phyloP scores from a whole-genome alignment of 2,797 vertebrate genomes.

The Lutjanus argentimaculatus region DNA sequence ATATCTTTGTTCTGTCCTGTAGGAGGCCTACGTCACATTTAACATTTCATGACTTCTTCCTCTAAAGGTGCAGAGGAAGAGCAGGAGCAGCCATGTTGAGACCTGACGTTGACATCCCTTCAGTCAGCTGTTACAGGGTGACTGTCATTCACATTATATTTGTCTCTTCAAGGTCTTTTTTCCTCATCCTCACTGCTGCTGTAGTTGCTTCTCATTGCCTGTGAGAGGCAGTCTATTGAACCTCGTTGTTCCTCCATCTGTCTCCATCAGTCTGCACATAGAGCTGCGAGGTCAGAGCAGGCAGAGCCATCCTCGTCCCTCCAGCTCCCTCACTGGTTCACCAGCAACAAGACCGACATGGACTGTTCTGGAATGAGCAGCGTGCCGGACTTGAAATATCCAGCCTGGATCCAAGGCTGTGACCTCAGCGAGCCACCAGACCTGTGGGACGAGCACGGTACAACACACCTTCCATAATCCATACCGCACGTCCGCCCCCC shows the following conservation, averaged over 20 bases:
- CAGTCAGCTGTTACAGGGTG: constrained; percentile 42
- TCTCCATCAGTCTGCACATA: constrained; percentile 29
- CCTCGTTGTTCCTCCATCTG: neutral
- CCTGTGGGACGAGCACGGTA: neutral
- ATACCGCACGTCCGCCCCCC: neutral
- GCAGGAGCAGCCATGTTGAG: neutral
- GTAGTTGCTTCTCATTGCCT: neutral
- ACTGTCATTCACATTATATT: neutral
- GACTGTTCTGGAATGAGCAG: constrained; percentile 52
- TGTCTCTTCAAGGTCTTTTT: neutral
- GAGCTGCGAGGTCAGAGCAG: constrained; percentile 12
- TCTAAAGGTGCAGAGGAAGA: constrained; percentile 31
- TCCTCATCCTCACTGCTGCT: neutral
- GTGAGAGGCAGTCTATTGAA: neutral
- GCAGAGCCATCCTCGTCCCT: neutral
- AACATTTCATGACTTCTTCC: neutral
- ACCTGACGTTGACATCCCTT: constrained; percentile 27
- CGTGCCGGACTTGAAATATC: constrained; percentile 52
- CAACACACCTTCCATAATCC: neutral
- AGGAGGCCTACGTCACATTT: neutral
- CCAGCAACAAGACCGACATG: constrained; percentile 58
- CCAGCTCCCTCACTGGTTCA: constrained; percentile 59
- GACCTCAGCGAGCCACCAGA: constrained; percentile 21
- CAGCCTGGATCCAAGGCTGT: constrained; percentile 61
- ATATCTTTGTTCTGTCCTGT: neutral